A percentile compares a stretch with the other conserved stretches of the same genome.
Conservation (phyloP, 2,113 vertebrate species). For the Lagopus muta region DNA sequence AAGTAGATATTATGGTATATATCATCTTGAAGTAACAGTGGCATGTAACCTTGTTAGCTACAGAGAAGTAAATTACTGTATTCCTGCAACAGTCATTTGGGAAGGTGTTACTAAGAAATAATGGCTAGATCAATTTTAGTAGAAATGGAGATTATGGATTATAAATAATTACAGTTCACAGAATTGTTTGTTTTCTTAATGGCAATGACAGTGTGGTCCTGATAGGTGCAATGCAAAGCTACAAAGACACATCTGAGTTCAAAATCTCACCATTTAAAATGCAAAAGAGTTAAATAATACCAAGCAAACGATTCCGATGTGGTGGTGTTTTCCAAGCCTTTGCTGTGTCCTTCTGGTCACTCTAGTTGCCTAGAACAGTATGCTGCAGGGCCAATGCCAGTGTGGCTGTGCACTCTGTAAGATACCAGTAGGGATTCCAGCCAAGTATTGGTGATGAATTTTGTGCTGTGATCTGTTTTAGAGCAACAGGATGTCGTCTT, state of each 20-base stretch:
- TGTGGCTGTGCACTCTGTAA: fast-evolving
- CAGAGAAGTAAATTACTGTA: neutral
- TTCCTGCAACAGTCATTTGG: neutral
- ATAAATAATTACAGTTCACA: neutral
- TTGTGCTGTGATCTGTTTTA: neutral
- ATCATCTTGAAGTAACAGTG: neutral
- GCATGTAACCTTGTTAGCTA: neutral
- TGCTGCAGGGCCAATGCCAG: fast-evolving
- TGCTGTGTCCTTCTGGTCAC: neutral
- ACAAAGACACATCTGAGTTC: neutral
- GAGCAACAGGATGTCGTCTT: slow-evolving; percentile 69
- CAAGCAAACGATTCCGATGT: neutral
- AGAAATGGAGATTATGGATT: neutral
- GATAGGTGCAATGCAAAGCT: neutral
- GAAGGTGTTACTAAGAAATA: neutral
- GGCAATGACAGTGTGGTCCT: neutral
- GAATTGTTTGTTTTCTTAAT: neutral
- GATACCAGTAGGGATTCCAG: neutral
- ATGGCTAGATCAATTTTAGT: neutral
- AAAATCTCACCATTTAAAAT: neutral
- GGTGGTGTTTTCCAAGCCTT: neutral
- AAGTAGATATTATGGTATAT: neutral
- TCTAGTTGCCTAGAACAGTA: neutral
- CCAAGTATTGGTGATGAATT: neutral
- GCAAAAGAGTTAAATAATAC: neutral